phyloP scores from a whole-genome alignment of 2,888 invertebrate species.

The Drosophila parthenogenetica region DNA sequence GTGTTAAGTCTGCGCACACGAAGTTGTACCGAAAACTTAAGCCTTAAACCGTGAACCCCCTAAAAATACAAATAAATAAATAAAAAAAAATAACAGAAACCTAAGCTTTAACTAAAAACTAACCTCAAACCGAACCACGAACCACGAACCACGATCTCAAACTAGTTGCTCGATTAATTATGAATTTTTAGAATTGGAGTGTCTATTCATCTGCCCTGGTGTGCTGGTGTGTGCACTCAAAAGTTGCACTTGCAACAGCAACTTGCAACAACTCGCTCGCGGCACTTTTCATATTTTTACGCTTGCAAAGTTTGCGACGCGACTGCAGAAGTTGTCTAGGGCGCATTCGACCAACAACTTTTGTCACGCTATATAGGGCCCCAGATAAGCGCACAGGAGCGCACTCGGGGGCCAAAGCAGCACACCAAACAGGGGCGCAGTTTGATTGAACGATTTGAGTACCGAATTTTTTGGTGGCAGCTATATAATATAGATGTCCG shows the following conservation, averaged over 20 bases:
- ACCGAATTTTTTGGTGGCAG: too few species aligned
- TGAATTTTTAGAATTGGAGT: slow-evolving; percentile 61
- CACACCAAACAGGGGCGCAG: too few species aligned
- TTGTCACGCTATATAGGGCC: slow-evolving; percentile 71
- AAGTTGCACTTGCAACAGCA: slow-evolving; percentile 39
- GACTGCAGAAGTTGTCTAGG: slow-evolving; percentile 58
- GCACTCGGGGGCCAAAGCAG: background rate
- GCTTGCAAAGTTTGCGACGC: slow-evolving; percentile 65
- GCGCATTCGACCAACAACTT: slow-evolving; percentile 81
- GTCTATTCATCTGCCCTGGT: slow-evolving; percentile 33
- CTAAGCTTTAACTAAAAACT: slow-evolving; percentile 7
- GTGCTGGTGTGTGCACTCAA: slow-evolving; percentile 27
- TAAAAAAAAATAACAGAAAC: background rate
- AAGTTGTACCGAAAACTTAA: slow-evolving; percentile 22
- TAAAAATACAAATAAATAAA: slow-evolving; percentile 2
- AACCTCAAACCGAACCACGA: slow-evolving; percentile 8
- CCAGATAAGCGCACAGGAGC: slow-evolving; percentile 26
- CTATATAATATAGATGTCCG: too few species aligned
- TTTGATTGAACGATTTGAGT: too few species aligned
- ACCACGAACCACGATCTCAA: background rate
- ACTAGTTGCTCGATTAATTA: slow-evolving; percentile 68
- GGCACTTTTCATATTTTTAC: slow-evolving; percentile 76
- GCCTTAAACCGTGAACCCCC: slow-evolving; percentile 5
- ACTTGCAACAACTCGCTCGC: slow-evolving; percentile 27
- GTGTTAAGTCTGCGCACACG: slow-evolving; percentile 41